Evolutionary conservation across 2,888 invertebrate species (phyloP).

Genomic region (Caenorhabditis sp.): DNA sequence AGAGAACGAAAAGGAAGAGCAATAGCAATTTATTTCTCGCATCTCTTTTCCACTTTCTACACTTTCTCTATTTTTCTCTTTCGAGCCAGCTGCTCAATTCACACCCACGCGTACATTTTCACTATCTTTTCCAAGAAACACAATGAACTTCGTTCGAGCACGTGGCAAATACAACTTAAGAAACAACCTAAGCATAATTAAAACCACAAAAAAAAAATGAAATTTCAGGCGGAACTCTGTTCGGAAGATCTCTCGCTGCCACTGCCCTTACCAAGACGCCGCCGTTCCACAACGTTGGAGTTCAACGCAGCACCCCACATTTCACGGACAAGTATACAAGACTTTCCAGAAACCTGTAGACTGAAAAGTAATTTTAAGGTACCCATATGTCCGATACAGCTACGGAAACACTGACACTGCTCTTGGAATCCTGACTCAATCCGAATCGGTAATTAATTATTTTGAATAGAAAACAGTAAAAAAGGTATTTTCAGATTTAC

Average conservation of each 20-base stretch:
- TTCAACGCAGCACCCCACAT: slow-evolving; percentile 81
- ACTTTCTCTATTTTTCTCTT: not conserved
- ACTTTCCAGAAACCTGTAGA: not conserved
- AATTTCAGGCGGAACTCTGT: slow-evolving; percentile 77
- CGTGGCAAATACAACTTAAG: too few relatives aligned
- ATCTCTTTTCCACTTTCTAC: slow-evolving; percentile 24
- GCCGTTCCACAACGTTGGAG: slow-evolving; percentile 80
- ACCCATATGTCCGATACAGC: slow-evolving; percentile 79
- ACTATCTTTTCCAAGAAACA: slow-evolving; percentile 31
- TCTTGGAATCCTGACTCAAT: slow-evolving; percentile 77
- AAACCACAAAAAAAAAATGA: not conserved
- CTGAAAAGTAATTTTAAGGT: slow-evolving; percentile 52
- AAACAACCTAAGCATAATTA: too few relatives aligned
- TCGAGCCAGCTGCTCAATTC: slow-evolving; percentile 55
- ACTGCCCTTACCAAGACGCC: slow-evolving; percentile 79
- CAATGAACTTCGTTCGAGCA: slow-evolving; percentile 42
- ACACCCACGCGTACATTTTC: slow-evolving; percentile 40
- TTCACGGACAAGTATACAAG: slow-evolving; percentile 75
- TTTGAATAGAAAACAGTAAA: not conserved
- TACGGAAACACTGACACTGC: slow-evolving; percentile 78
- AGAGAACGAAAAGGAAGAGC: slow-evolving; percentile 12
- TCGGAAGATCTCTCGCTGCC: slow-evolving; percentile 78
- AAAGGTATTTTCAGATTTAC: slow-evolving; percentile 64
- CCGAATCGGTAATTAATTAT: slow-evolving; percentile 72
- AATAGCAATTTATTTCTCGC: slow-evolving; percentile 54